These are phyloP conservation scores for Esox masquinongy DNA, from an alignment of 2,797 vertebrate species.

Conservation along the genomic window DNA sequence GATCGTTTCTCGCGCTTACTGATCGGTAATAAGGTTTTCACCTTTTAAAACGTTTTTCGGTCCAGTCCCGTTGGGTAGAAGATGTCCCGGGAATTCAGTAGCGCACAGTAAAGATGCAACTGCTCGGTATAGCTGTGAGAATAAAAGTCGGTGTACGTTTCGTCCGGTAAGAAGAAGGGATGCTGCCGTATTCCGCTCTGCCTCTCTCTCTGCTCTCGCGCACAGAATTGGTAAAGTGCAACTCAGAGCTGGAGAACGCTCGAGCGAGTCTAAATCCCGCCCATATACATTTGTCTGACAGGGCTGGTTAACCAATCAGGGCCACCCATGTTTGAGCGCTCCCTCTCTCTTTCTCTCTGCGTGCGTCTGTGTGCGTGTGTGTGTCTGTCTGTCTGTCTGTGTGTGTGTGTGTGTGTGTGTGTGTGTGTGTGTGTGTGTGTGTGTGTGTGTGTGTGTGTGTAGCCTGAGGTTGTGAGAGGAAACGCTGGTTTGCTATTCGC, in stretches of 20 bases:
- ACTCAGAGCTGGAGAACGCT: slow-evolving; percentile 44
- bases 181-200: slow-evolving; percentile 42
- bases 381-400: not conserved
- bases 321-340: slow-evolving; percentile 3
- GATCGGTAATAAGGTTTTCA: not conserved
- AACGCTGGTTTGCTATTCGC: too few species aligned
- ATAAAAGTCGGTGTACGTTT: not conserved
- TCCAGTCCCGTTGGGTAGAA: not conserved
- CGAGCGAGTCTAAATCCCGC: slow-evolving; percentile 68
- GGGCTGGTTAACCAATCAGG: slow-evolving; percentile 53
- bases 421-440: not conserved
- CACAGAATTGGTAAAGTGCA: slow-evolving; percentile 46
- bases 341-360: too few species aligned
- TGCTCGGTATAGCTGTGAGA: slow-evolving; percentile 5
- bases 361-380: not conserved
- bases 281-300: slow-evolving; percentile 56
- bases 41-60: not conserved
- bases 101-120: not conserved
- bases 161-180: not conserved
- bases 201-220: slow-evolving; percentile 47
- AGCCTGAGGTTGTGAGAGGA: too few species aligned
- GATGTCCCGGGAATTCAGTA: slow-evolving; percentile 4
- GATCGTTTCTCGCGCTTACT: not conserved
- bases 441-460: too few species aligned
- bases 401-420: not conserved